Base-by-base conservation (phyloP, 2,797 vertebrate genomes). In the Lemur catta region DNA sequence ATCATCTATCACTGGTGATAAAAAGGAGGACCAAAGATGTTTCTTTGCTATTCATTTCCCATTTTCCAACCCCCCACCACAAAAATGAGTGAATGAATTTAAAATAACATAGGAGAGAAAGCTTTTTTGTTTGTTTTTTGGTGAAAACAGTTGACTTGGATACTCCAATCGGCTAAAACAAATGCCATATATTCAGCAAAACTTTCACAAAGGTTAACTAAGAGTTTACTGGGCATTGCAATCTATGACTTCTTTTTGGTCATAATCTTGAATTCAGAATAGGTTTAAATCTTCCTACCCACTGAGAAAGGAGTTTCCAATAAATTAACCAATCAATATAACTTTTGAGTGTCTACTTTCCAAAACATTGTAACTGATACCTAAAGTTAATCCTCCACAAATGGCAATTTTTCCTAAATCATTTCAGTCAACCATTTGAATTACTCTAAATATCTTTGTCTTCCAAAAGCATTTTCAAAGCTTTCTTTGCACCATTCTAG, bases 211-310 rank as follows among this genome's bases (percentile, higher is more conserved):
- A 91, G 30, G 6, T 80, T 75, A 50, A 88, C 8, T 43, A 75
- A 75, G 88, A 48, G 3, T 59, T 81, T 81, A 87, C 7, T 18
- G 12, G 43, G 9, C 35, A 48, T 3, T 84, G 38, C 3, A 79
- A 84, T 17, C 63, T 95, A 26, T 76, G 30, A n/a, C 17, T 94
- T 95, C 59, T 89, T 41, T 63, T 93, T 86, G 65, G 55, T 72
- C 26, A 80, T 41, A 46, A 76, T 59, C 17, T 88, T 65, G 17
- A 87, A 63, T 59, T 71, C 7, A 84, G 48, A 92, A 41, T 61
- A 91, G 71, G 65, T 76, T 84, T 57, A 89, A 84, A 43, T 65
- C 59, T 89, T 43, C 59, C 76, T 20, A 91, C 1, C 35, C 57
- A 59, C 6, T n/a, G 14, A 91, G 46, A 75, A 85, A 61, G 48